Evolutionary conservation across 2,888 invertebrate species (phyloP), one percentile per base, ranked within the genome.

Genomic region (Lithophane ornitopus): DNA sequence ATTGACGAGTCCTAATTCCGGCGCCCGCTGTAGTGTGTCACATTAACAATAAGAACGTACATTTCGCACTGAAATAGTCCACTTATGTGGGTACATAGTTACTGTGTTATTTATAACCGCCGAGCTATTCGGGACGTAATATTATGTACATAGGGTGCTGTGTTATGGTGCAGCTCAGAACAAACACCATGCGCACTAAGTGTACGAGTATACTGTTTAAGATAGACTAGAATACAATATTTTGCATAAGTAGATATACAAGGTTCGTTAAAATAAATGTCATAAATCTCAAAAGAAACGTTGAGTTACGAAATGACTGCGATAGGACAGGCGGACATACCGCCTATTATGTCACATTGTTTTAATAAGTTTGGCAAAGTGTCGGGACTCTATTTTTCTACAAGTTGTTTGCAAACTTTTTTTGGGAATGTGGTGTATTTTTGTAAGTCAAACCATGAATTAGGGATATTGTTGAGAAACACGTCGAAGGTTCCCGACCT

Each of bases 41-140:
- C 54, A 26, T 16, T 9, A 46, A 19, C 78, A 34, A 34, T 52
- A 44, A 22, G 26, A 70, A 3, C 28, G 70, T 22, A 11, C 62
- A 39, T n/a, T 9, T n/a, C 26, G 78, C 68, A n/a, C 70, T 49
- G 16, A 56, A 78, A 79, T 46, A 69, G 78, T 67, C 8, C 67
- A 39, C 22, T 78, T 14, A n/a, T n/a, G 39, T n/a, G n/a, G n/a
- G n/a, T 62, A 78, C 78, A 65, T 39, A 39, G 81, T 19, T 44
- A 65, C 63, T 9, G 28, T n/a, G 56, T 49, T 72, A 63, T 49
- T 77, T 62, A 62, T 71, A 80, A 22, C 41, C 3, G 41, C 14
- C 54, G 6, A 6, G 44, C 52, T 44, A 11, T 34, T 26, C 34
- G 28, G 9, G 22, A 16, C 66, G 67, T 34, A 19, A 14, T 19